These are phyloP conservation scores for Lepidochitona cinerea DNA, from an alignment of 2,888 invertebrate genomes.

Conservation along the genomic window DNA sequence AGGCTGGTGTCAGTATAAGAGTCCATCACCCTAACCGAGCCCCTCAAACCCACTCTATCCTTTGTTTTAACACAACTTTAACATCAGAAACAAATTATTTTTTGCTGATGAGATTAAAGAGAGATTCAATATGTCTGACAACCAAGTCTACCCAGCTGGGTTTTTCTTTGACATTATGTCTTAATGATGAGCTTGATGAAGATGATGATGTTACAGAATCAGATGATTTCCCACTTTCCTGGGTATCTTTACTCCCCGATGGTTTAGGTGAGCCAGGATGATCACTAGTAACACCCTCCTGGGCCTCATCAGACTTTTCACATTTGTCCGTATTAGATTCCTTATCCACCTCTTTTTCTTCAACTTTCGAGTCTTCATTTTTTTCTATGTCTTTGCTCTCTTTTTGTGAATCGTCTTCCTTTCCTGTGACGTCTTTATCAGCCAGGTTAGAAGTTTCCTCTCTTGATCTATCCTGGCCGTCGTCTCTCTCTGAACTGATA, in stretches of 20 bases:
- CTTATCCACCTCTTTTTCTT: not conserved
- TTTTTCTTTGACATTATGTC: conserved; percentile 37
- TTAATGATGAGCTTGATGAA: conserved; percentile 10
- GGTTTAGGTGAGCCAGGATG: not conserved
- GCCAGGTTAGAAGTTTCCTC: not conserved
- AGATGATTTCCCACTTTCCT: not conserved
- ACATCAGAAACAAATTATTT: not conserved
- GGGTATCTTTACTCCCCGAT: not conserved
- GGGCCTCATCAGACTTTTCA: conserved; percentile 7
- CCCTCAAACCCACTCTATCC: not conserved
- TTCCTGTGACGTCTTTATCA: conserved; percentile 20
- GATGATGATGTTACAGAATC: not conserved
- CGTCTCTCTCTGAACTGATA: conserved; percentile 19
- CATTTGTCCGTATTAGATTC: not conserved
- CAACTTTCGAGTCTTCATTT: not conserved
- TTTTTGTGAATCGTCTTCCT: conserved; percentile 1
- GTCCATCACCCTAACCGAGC: no score
- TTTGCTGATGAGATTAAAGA: conserved; percentile 28
- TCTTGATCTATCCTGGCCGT: not conserved
- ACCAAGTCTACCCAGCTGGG: conserved; percentile 54
- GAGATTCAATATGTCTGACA: conserved; percentile 56
- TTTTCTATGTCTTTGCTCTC: not conserved
- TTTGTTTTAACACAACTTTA: not conserved
- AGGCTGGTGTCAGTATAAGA: no score
- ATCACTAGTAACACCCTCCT: not conserved